Evolutionary conservation across 2,888 invertebrate genomes (phyloP).

Genomic region (Tenthredo amoena): DNA sequence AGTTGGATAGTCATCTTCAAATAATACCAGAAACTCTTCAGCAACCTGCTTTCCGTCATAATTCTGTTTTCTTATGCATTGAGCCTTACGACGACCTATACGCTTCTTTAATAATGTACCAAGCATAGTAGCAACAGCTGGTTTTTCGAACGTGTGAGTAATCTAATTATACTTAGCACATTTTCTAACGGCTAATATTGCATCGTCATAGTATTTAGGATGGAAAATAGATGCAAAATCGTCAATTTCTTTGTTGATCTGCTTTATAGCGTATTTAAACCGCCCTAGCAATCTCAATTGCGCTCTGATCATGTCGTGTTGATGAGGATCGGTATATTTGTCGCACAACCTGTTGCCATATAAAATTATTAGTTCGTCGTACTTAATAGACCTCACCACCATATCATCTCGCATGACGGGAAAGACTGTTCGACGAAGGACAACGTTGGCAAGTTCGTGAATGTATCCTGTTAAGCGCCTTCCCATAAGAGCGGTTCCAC

Average conservation of each 20-base stretch:
- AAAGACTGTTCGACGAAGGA: conserved; percentile 55
- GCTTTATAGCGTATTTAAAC: conserved; percentile 47
- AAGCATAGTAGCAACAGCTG: conserved; percentile 50
- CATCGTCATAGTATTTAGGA: conserved; percentile 55
- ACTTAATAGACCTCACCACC: conserved; percentile 56
- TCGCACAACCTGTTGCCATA: conserved; percentile 56
- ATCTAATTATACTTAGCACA: conserved; percentile 51
- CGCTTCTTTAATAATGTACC: conserved; percentile 56
- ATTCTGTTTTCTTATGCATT: conserved; percentile 55
- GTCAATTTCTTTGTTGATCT: conserved; percentile 43
- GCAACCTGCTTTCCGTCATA: conserved; percentile 53
- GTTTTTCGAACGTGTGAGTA: conserved; percentile 48
- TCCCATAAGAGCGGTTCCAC: no score
- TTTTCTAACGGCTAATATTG: conserved; percentile 53
- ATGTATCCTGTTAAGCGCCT: conserved; percentile 56
- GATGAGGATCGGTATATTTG: conserved; percentile 53
- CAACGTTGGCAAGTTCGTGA: conserved; percentile 54
- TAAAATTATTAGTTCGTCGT: conserved; percentile 56
- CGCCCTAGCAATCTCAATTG: conserved; percentile 55
- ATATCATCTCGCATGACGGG: conserved; percentile 59
- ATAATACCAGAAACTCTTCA: conserved; percentile 55
- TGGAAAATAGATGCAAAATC: conserved; percentile 53
- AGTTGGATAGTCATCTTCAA: conserved; percentile 55
- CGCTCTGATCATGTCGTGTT: conserved; percentile 55
- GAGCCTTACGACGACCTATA: conserved; percentile 34